Evolutionary conservation across 2,113 vertebrate species (phyloP), one percentile per base, ranked within the genome.

Genomic region (Corythaixoides concolor): DNA sequence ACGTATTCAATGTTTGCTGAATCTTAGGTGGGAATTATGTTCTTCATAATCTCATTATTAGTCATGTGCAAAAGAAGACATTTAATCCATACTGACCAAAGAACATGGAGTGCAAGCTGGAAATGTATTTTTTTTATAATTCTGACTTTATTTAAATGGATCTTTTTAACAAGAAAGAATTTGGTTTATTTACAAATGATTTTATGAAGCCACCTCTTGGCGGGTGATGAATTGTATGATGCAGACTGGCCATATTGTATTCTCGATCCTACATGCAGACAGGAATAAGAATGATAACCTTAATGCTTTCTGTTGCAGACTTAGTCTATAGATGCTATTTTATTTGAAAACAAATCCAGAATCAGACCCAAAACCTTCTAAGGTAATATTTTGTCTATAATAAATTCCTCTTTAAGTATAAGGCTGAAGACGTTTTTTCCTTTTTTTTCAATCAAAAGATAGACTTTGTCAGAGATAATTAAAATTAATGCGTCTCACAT

Each of bases 1-100:
- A 81, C 35, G 7, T 37, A 60, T 77, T 72, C 39, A 58, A 9
- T n/a, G 33, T 88, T 92, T 90, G 4, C 41, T 67, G 62, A 73
- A 64, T 23, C 12, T 81, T 84, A 80, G 24, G 16, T 45, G 26
- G 28, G 28, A 87, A 32, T 88, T 77, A 9, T 77, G 5, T 77
- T 10, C 15, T 86, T 83, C 21, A 11, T 73, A 43, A 49, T 59
- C 32, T 70, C 32, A 30, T 43, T 56, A 32, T 64, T 78, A 66
- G 9, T 35, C 32, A 15, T 0, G 0, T 73, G 24, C 21, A 69
- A 68, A 80, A 23, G 1, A 60, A 27, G 27, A 10, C 13, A 47
- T 59, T 58, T 78, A 50, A 64, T 78, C 23, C 56, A 35, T 47
- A 52, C 23, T 33, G 69, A 50, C 43, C 52, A 63, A 47, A 30